Conservation (phyloP, 1,140 invertebrate species). For the Anthonomus grandis region DNA sequence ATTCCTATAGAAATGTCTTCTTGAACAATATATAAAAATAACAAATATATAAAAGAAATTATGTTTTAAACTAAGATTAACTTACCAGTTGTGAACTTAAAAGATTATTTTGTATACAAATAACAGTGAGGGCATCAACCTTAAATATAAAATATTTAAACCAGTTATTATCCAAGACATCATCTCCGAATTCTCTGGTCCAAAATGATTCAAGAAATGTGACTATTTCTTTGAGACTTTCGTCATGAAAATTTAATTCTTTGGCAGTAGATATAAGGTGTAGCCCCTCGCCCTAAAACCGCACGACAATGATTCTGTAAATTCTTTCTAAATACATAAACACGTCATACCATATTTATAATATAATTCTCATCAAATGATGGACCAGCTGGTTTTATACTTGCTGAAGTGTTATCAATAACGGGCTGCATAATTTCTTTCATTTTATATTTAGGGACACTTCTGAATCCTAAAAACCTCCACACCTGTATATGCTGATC, state of each 20-base stretch:
- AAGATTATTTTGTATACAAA: not conserved
- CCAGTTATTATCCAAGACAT: not conserved
- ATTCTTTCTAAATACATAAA: too few relatives aligned
- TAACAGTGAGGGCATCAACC: not conserved
- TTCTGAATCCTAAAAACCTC: constrained; percentile 11
- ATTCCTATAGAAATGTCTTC: too few relatives aligned
- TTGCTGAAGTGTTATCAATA: not conserved
- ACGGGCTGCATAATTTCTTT: not conserved
- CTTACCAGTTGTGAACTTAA: constrained; percentile 3
- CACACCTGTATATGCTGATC: constrained; percentile 9
- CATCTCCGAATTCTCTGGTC: not conserved
- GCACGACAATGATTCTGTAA: not conserved
- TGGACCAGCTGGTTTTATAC: not conserved
- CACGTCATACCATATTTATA: constrained; percentile 17
- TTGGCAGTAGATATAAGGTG: constrained; percentile 3
- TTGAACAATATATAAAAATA: too few relatives aligned
- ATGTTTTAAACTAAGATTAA: too few relatives aligned
- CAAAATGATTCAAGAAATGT: constrained; percentile 7
- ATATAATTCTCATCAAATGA: not conserved
- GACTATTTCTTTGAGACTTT: not conserved
- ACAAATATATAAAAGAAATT: too few relatives aligned
- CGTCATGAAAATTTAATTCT: not conserved
- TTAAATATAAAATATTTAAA: constrained; percentile 1
- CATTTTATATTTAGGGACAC: not conserved
- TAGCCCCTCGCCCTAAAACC: constrained; percentile 2